Conservation (phyloP, 2,888 invertebrate species). For the Epinotia brunnichana region DNA sequence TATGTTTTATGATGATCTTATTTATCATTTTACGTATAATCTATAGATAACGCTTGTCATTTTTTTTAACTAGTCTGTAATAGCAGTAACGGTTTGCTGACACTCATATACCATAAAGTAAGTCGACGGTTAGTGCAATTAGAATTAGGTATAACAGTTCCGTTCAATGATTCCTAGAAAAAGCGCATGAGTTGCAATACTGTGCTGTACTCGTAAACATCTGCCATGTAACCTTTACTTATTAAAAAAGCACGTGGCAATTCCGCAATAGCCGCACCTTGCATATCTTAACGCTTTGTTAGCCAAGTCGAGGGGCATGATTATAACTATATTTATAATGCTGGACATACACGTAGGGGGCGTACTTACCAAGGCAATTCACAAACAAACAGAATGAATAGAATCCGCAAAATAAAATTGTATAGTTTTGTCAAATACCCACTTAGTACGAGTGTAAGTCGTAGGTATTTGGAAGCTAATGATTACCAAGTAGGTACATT, state of each 20-base stretch:
- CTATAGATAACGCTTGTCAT: too few relatives aligned
- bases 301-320: constrained; percentile 46
- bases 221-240: constrained; percentile 68
- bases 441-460: too few relatives aligned
- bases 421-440: too few relatives aligned
- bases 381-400: constrained; percentile 49
- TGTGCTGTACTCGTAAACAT: constrained; percentile 63
- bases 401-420: too few relatives aligned
- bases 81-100: too few relatives aligned
- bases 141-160: constrained; percentile 5
- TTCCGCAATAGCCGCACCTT: constrained; percentile 58
- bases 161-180: constrained; percentile 12
- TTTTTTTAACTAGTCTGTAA: too few relatives aligned
- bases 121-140: constrained; percentile 45
- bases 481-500: too few relatives aligned
- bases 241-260: constrained; percentile 34
- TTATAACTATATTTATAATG: constrained; percentile 55
- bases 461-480: too few relatives aligned
- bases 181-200: constrained; percentile 43
- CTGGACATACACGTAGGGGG: constrained; percentile 53
- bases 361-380: constrained; percentile 53
- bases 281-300: constrained; percentile 46
- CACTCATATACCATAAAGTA: neutral
- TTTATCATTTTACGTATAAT: too few relatives aligned
- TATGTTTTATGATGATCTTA: too few relatives aligned